Evolutionary conservation across 2,797 vertebrate species (phyloP).

Genomic region (Tragopan temminckii): DNA sequence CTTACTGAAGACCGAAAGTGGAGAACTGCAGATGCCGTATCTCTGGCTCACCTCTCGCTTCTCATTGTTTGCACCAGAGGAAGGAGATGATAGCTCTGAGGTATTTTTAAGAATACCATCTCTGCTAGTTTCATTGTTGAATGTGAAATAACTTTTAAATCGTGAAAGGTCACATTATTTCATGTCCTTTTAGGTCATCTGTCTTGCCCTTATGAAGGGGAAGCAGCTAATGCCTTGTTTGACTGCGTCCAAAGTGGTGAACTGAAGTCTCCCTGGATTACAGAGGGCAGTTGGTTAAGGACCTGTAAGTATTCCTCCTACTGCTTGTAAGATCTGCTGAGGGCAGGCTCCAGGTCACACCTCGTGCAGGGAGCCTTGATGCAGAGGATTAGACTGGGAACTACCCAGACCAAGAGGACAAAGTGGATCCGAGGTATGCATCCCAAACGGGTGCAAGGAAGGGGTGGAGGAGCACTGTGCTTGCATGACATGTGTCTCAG

Average conservation of each 20-base stretch:
- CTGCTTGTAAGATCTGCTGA: not conserved
- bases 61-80: not conserved
- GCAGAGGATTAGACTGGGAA: not conserved
- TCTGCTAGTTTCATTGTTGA: not conserved
- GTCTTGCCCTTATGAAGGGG: not conserved
- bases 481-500: not conserved
- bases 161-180: not conserved
- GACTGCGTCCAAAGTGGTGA: not conserved
- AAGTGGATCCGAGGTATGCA: not conserved
- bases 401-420: not conserved
- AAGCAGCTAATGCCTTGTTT: not conserved
- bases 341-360: not conserved
- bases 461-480: not conserved
- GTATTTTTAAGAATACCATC: not conserved
- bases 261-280: not conserved
- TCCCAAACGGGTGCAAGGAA: not conserved
- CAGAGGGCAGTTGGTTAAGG: not conserved
- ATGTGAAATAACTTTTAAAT: not conserved
- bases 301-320: not conserved
- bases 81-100: not conserved
- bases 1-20: not conserved
- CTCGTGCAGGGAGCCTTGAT: not conserved
- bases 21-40: not conserved
- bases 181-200: not conserved
- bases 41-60: slow-evolving; percentile 25